phyloP scores from a whole-genome alignment of 1,140 invertebrate species.

The Brachionus manjavacas region DNA sequence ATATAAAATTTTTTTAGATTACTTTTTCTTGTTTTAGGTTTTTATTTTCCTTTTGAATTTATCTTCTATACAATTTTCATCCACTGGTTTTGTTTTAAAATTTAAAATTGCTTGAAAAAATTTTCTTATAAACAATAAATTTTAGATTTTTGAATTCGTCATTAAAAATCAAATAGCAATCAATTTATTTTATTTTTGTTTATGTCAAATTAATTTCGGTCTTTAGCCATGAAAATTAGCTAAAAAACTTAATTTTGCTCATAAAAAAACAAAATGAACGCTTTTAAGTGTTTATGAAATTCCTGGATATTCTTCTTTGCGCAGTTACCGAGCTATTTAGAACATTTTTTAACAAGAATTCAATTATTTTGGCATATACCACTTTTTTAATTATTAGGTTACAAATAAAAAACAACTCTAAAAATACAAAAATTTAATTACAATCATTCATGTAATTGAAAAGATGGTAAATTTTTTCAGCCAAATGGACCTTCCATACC shows the following conservation, averaged over 20 bases:
- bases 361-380: neutral
- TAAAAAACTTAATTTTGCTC: neutral
- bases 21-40: neutral
- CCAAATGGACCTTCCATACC: neutral
- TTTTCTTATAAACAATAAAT: slow-evolving; percentile 10
- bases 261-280: neutral
- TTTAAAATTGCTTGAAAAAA: neutral
- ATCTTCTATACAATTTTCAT: slow-evolving; percentile 25
- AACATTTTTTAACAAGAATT: neutral
- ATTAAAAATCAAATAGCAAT: neutral
- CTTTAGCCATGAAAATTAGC: neutral
- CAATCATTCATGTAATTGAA: neutral
- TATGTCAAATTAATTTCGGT: slow-evolving; percentile 17
- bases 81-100: neutral
- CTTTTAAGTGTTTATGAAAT: neutral
- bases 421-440: neutral
- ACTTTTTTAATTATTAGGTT: neutral
- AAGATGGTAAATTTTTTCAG: neutral
- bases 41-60: neutral
- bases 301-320: neutral
- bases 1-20: slow-evolving; percentile 1
- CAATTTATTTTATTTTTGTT: slow-evolving; percentile 7
- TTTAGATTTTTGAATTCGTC: neutral
- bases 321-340: neutral
- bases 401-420: neutral